Evolutionary conservation across 1,140 invertebrate genomes (phyloP), one percentile per base, ranked within the genome.

Genomic region (Musca vetustissima): DNA sequence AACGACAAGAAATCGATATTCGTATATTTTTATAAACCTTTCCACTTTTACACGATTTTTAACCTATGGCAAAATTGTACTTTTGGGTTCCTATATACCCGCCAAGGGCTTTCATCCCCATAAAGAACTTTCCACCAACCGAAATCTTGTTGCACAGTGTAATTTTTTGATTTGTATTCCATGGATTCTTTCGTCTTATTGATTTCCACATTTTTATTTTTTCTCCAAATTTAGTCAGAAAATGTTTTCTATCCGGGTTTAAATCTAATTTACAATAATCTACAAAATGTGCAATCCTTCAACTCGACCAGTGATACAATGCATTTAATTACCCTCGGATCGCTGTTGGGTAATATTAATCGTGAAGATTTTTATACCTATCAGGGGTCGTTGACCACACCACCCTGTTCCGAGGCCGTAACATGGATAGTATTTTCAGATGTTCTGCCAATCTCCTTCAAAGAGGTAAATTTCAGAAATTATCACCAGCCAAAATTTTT

Each of bases 371-470:
- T 92, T 79, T 92, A 90, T 74, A 92, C 92, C 0, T 98, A 97
- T 94, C 83, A 87, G 25, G 80, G 96, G 0, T 96, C 94, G 0
- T 84, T 98, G 47, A 98, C 96, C 4, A 97, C 94, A 0, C 94
- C 95, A 0, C 93, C 94, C 0, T 95, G 93, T 75, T 88, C 87
- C 43, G 94, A 98, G 84, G 89, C 88, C 50, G 95, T 98, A 32
- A 93, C 89, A 13, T 98, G 96, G 95, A 91, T 95, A 53, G 88
- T 98, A 4, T 95, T 95, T 79, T 87, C 91, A 1, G 86, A 92
- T n/a, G 87, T 91, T 8, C 84, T 96, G 2, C 85, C 89, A 47
- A 87, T 95, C 11, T 68, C 74, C 6, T 19, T 64, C 17, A n/a
- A 4, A 17, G 53, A 66, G 14, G 70, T 71, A 48, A n/a, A 61